Conservation (phyloP, 2,888 invertebrate genomes). For the Frankliniella fusca region DNA sequence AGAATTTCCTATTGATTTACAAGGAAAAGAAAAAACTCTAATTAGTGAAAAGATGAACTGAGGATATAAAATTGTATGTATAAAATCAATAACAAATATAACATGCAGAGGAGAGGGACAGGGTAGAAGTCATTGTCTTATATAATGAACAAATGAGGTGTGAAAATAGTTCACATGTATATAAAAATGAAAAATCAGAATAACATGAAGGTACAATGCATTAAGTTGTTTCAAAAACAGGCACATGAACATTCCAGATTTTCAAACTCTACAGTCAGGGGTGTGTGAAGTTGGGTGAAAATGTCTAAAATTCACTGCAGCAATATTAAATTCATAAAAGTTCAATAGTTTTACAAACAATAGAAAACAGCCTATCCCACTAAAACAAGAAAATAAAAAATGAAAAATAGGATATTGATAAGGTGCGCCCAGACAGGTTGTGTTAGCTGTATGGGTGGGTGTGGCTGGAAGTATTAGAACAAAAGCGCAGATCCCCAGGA, state of each 20-base stretch:
- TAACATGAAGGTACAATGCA: background rate
- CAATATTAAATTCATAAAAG: background rate
- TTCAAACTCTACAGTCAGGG: constrained; percentile 5
- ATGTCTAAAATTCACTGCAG: background rate
- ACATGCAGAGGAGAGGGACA: constrained; percentile 17
- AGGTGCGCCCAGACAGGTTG: too few relatives aligned
- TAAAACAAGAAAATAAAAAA: background rate
- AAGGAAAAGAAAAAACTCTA: too few relatives aligned
- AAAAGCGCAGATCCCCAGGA: too few relatives aligned
- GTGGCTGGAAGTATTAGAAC: too few relatives aligned
- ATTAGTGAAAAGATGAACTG: background rate
- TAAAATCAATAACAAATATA: constrained; percentile 25
- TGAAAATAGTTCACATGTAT: constrained; percentile 1
- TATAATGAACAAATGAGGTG: background rate
- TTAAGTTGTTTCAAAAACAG: background rate
- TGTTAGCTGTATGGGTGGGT: too few relatives aligned
- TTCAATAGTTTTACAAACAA: too few relatives aligned
- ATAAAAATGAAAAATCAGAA: constrained; percentile 25
- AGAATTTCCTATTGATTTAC: background rate
- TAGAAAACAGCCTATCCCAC: background rate
- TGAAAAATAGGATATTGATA: too few relatives aligned
- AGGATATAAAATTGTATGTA: background rate
- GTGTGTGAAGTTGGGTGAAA: background rate
- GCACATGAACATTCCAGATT: constrained; percentile 12
- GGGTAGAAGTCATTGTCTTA: constrained; percentile 11